phyloP scores from a whole-genome alignment of 23 tunicate genomes.

The Styela plicata region DNA sequence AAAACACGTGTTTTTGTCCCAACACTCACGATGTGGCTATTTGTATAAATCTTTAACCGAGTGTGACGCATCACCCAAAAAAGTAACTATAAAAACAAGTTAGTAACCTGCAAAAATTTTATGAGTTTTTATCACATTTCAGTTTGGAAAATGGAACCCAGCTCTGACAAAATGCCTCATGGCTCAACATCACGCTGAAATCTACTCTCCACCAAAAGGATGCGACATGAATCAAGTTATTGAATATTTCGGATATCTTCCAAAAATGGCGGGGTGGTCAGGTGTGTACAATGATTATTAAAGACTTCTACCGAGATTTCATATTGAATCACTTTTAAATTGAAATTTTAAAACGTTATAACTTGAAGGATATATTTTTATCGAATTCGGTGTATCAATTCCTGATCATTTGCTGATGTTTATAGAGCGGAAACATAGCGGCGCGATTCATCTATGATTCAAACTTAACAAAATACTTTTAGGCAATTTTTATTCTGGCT shows the following conservation, averaged over 20 bases:
- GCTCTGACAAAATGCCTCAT: conserved; percentile 19
- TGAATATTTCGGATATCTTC: conserved; percentile 15
- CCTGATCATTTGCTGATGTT: too few relatives aligned
- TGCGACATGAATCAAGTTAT: conserved; percentile 26
- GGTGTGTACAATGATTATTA: conserved; percentile 8
- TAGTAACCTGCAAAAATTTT: not conserved
- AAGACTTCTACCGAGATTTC: too few relatives aligned
- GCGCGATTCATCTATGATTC: not conserved
- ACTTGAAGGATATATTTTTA: too few relatives aligned
- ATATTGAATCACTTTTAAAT: too few relatives aligned
- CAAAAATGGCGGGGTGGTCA: conserved; percentile 20
- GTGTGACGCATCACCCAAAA: too few relatives aligned
- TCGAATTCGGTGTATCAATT: too few relatives aligned
- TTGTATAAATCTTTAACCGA: not conserved
- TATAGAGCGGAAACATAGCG: too few relatives aligned
- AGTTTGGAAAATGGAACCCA: conserved; percentile 24
- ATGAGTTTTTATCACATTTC: not conserved
- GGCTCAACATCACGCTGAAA: not conserved
- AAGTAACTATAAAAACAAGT: not conserved
- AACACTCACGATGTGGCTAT: not conserved
- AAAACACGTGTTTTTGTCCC: not conserved
- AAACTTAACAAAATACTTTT: not conserved
- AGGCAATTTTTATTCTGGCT: too few relatives aligned
- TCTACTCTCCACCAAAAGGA: conserved; percentile 5
- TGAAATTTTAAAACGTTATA: too few relatives aligned